Base-by-base conservation (phyloP, 1,140 invertebrate species). In the Tetraneura akinire region DNA sequence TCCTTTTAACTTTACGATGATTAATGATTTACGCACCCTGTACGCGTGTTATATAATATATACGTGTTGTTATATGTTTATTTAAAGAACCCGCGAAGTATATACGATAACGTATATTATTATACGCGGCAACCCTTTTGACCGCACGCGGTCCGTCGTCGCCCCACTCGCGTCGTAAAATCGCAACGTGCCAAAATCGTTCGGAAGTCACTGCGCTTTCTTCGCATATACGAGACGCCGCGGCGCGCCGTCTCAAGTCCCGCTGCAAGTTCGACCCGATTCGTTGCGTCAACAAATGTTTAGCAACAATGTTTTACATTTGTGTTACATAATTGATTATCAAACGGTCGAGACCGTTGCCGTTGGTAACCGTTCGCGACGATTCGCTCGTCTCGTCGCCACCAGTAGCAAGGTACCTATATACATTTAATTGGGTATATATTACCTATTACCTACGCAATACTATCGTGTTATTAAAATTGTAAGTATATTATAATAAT, bases 81-180 rank as follows among this genome's bases (percentile, higher is more conserved):
- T 76, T 76, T 76, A 45, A 60, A 76, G 73, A 78, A 60, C 55
- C 55, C 55, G 62, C 62, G 74, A 60, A 78, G 18, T 37, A 37
- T 37, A 37, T 37, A 37, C 8, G 8, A 4, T 4, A 4, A 37
- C 8, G 8, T 37, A 37, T 37, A 37, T 37, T 37, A 37, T 37
- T 4, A 37, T 37, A 37, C 29, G 13, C 18, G 6, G 26, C 18
- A 2, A 42, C 51, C 70, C 70, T 42, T 10, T 42, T 8, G 11
- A 21, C n/a, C 29, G 18, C 18, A 2, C 11, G 10, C 29, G 13
- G 37, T 21, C 51, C 71, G 26, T 51, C 57, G 1, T 42, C 53
- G 29, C 13, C 71, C 47, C 71, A 57, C 5, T 42, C 53, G 29
- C 13, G 49, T 55, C 47, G 13, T n/a, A n/a, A n/a, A n/a, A 37